A percentile compares a stretch with the other conserved stretches of the same genome.
Evolutionary conservation across 2,888 invertebrate genomes (phyloP).

Genomic region (Conistra vaccinii): DNA sequence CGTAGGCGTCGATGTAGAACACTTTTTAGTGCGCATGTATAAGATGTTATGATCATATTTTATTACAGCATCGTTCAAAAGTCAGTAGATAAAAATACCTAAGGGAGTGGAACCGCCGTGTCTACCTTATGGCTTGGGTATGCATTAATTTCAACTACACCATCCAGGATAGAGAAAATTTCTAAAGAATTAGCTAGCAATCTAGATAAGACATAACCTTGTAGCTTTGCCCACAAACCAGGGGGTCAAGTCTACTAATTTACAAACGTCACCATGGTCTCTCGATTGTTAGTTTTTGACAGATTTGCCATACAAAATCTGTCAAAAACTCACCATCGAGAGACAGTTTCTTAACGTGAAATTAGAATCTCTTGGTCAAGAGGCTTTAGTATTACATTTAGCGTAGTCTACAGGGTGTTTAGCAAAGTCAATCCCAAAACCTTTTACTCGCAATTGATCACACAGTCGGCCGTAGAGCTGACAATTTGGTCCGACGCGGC

Average conservation of each 20-base stretch:
- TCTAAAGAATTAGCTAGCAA: not conserved
- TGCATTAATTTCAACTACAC: not conserved
- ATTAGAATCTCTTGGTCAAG: not conserved
- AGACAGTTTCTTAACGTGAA: not conserved
- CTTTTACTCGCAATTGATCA: slow-evolving; percentile 32
- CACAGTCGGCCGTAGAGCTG: slow-evolving; percentile 26
- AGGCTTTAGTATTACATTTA: not conserved
- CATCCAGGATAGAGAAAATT: not conserved
- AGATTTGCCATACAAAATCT: too few species aligned
- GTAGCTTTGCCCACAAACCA: not conserved
- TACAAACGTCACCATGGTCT: too few species aligned
- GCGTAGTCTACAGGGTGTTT: slow-evolving; percentile 6
- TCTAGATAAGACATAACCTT: not conserved
- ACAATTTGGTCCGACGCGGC: slow-evolving; percentile 27
- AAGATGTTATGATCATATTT: not conserved
- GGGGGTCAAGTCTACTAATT: too few species aligned
- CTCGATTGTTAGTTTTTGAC: too few species aligned
- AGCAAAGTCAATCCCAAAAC: slow-evolving; percentile 14
- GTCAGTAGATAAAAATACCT: not conserved
- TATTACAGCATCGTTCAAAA: not conserved
- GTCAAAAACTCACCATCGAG: too few species aligned
- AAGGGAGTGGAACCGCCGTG: too few species aligned
- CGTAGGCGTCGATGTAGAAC: not conserved
- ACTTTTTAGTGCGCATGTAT: not conserved
- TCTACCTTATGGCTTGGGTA: not conserved